These are phyloP conservation scores for Ditylenchus weischeri DNA, from an alignment of 2,888 invertebrate species.

Conservation along the genomic window DNA sequence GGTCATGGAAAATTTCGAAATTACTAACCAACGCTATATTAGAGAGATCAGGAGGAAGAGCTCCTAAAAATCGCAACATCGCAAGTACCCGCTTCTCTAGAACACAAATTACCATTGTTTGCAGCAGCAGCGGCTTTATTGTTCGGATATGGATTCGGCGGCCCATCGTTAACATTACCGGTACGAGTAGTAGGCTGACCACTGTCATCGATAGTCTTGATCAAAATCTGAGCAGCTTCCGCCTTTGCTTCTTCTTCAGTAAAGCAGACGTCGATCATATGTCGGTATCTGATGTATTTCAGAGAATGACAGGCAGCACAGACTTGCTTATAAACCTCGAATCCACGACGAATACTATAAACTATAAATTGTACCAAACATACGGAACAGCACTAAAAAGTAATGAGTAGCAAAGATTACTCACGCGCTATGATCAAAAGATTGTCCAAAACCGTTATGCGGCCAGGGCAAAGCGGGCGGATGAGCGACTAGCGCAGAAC, in stretches of 20 bases:
- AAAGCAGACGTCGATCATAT: conserved; percentile 82
- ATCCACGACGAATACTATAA: conserved; percentile 63
- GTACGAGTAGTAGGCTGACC: conserved; percentile 88
- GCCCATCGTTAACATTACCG: conserved; percentile 82
- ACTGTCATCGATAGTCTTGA: conserved; percentile 67
- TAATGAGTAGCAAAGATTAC: conserved; percentile 19
- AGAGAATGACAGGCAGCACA: conserved; percentile 97
- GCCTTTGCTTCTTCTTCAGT: conserved; percentile 95
- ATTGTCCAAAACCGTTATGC: conserved; percentile 50
- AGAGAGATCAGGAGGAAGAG: conserved; percentile 91
- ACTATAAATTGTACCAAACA: conserved; percentile 11
- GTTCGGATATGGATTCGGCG: conserved; percentile 86
- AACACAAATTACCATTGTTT: conserved; percentile 68
- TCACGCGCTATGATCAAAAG: conserved; percentile 55
- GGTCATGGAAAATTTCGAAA: too few relatives aligned
- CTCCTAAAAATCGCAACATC: conserved; percentile 55
- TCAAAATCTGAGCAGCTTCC: conserved; percentile 79
- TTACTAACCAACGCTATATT: conserved; percentile 69
- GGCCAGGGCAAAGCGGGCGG: conserved; percentile 54
- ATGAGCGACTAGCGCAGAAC: conserved; percentile 44
- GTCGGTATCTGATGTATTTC: conserved; percentile 84
- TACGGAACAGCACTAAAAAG: too few relatives aligned
- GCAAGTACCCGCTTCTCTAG: too few relatives aligned
- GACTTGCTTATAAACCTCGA: conserved; percentile 92
- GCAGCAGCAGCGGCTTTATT: conserved; percentile 94